Conservation (phyloP, 2,113 vertebrate species). For the Sceloporus tristichus region DNA sequence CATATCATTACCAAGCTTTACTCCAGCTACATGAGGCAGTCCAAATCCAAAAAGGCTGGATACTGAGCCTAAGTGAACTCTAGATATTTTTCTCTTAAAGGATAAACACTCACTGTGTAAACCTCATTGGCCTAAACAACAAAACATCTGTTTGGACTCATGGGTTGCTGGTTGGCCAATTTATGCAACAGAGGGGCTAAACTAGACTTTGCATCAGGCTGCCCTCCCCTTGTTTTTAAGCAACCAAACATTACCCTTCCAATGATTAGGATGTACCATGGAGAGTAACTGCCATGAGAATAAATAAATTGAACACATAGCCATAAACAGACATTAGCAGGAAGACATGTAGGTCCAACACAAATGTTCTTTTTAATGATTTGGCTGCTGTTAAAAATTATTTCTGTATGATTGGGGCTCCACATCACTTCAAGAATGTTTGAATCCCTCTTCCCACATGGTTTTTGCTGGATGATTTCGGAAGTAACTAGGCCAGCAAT, state of each 20-base stretch:
- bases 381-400: neutral
- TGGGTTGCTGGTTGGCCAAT: slow-evolving; percentile 17
- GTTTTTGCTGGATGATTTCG: neutral
- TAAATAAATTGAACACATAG: neutral
- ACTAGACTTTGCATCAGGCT: neutral
- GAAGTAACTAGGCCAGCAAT: neutral
- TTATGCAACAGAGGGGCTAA: slow-evolving; percentile 11
- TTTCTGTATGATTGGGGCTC: neutral
- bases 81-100: neutral
- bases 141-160: slow-evolving; percentile 33
- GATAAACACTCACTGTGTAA: slow-evolving; percentile 4
- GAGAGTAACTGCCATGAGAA: slow-evolving; percentile 17
- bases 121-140: slow-evolving; percentile 19
- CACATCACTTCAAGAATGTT: neutral
- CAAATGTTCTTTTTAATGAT: slow-evolving; percentile 1
- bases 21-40: neutral
- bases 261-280: neutral
- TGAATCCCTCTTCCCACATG: neutral
- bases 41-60: neutral
- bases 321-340: neutral
- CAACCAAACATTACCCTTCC: slow-evolving; percentile 21
- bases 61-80: slow-evolving; percentile 1
- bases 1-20: neutral
- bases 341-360: neutral
- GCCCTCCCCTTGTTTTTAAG: slow-evolving; percentile 28